A percentile compares a stretch with the other conserved stretches of the same genome.
These are phyloP conservation scores for Illadopsis cleaveri DNA, from an alignment of 2,113 vertebrate species.

Conservation along the genomic window DNA sequence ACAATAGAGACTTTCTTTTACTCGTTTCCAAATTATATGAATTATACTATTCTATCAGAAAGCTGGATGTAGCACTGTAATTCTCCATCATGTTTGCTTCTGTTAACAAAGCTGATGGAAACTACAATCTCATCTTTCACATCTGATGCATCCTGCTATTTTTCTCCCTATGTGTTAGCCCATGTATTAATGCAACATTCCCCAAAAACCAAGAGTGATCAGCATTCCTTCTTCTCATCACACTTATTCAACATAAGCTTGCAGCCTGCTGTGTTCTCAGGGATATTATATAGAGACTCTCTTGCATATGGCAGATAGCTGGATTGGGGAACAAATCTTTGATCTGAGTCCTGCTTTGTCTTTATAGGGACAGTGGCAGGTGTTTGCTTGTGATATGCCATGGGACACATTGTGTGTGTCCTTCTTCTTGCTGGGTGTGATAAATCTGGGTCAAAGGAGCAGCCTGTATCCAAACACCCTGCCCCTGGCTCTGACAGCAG, in stretches of 20 bases:
- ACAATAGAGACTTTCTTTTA: background rate
- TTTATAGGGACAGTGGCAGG: background rate
- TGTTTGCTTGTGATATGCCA: background rate
- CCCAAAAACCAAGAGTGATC: background rate
- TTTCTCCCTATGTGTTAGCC: background rate
- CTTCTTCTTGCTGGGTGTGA: background rate
- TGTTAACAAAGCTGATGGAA: background rate
- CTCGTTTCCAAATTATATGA: background rate
- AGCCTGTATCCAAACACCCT: background rate
- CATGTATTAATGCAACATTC: background rate
- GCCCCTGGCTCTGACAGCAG: background rate
- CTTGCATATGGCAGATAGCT: background rate
- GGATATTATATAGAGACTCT: background rate
- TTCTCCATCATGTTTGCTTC: background rate
- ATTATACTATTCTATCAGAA: background rate
- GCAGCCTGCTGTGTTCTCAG: background rate
- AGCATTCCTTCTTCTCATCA: background rate
- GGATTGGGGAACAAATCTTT: background rate
- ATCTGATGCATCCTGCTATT: background rate
- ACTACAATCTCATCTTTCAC: background rate
- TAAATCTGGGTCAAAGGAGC: background rate
- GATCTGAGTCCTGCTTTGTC: background rate
- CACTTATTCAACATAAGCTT: background rate
- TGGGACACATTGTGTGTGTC: no score
- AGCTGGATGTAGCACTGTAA: background rate